Evolutionary conservation across 2,888 invertebrate species (phyloP).

Genomic region (Heteromyza rotundicornis): DNA sequence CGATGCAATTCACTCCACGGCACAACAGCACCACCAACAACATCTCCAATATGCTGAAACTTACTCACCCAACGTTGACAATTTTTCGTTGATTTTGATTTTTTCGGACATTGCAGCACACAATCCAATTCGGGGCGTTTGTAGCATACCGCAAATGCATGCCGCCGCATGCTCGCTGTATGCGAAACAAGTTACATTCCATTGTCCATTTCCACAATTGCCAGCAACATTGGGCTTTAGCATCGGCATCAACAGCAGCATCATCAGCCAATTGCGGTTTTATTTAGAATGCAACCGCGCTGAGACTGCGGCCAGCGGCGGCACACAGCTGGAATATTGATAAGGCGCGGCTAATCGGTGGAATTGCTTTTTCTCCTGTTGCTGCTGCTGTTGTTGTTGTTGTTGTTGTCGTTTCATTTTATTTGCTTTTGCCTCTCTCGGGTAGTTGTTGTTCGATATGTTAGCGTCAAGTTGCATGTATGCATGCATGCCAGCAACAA

Average conservation of each 20-base stretch:
- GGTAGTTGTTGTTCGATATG: too few relatives aligned
- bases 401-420: constrained; percentile 13
- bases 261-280: constrained; percentile 41
- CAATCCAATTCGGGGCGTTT: constrained; percentile 46
- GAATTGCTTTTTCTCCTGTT: constrained; percentile 18
- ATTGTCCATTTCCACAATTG: constrained; percentile 56
- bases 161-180: constrained; percentile 25
- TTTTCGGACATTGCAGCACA: constrained; percentile 35
- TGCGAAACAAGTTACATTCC: constrained; percentile 58
- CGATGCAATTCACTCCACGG: too few relatives aligned
- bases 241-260: constrained; percentile 23
- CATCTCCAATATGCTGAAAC: constrained; percentile 15
- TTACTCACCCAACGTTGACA: constrained; percentile 25
- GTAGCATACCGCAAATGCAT: constrained; percentile 39
- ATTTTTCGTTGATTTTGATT: constrained; percentile 42
- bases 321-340: constrained; percentile 57
- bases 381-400: constrained; percentile 5
- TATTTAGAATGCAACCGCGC: constrained; percentile 51
- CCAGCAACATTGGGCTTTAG: constrained; percentile 32
- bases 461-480: not conserved
- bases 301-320: constrained; percentile 37
- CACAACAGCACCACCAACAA: too few relatives aligned
- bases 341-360: constrained; percentile 46
- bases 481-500: constrained; percentile 12
- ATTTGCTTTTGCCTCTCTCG: not conserved